Conservation (phyloP, 2,888 invertebrate genomes). For the Osmoderma eremita region DNA sequence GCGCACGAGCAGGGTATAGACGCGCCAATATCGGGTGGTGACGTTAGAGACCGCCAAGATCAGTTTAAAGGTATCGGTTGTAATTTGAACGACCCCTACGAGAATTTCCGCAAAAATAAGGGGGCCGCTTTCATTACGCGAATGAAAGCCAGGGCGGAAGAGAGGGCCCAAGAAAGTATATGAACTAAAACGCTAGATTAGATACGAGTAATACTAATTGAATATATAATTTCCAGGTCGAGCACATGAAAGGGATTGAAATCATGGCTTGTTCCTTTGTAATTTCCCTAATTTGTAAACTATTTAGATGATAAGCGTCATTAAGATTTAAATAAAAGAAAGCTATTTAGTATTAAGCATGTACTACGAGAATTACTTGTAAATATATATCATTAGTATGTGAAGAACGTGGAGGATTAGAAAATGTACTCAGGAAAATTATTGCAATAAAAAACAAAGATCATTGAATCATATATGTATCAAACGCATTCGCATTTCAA, state of each 20-base stretch:
- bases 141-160: slow-evolving; percentile 91
- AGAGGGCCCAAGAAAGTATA: slow-evolving; percentile 66
- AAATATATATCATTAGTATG: slow-evolving; percentile 15
- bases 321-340: not conserved
- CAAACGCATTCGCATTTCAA: no score
- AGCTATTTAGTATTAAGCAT: not conserved
- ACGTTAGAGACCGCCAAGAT: slow-evolving; percentile 89
- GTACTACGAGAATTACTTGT: slow-evolving; percentile 8
- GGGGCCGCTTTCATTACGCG: slow-evolving; percentile 94
- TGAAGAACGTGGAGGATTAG: not conserved
- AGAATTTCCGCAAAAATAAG: slow-evolving; percentile 96
- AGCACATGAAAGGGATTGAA: slow-evolving; percentile 23
- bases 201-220: slow-evolving; percentile 13
- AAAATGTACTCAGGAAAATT: no score
- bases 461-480: no score
- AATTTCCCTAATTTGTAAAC: slow-evolving; percentile 6
- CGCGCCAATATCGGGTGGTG: slow-evolving; percentile 91
- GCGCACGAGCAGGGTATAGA: slow-evolving; percentile 96
- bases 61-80: slow-evolving; percentile 96
- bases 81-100: slow-evolving; percentile 93
- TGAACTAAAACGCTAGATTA: not conserved
- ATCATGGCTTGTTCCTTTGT: no score
- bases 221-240: slow-evolving; percentile 13
- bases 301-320: slow-evolving; percentile 18
- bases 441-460: no score